A percentile compares a stretch with the other conserved stretches of the same genome.
Conservation (phyloP, 2,113 vertebrate genomes). For the Tretioscincus oriximinensis region DNA sequence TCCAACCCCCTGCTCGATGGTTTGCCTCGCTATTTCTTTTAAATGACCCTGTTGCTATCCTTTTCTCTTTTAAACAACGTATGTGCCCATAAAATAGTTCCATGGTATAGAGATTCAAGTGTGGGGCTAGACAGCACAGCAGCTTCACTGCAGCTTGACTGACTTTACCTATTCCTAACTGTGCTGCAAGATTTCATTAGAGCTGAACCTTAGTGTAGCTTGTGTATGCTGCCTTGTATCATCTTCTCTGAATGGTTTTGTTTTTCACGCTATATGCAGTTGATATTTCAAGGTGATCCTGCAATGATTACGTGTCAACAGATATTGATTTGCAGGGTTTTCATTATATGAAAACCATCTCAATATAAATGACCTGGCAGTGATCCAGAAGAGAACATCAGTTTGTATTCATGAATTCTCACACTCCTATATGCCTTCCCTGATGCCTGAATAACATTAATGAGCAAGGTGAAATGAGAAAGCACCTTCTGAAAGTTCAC, state of each 20-base stretch:
- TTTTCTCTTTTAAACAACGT: background rate
- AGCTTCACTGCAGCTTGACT: constrained; percentile 1
- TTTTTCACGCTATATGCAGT: constrained; percentile 12
- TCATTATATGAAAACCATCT: constrained; percentile 55
- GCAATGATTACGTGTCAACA: constrained; percentile 32
- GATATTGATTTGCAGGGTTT: constrained; percentile 37
- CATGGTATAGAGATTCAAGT: background rate
- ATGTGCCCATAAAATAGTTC: background rate
- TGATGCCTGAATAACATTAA: constrained; percentile 46
- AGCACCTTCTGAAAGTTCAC: constrained; percentile 54
- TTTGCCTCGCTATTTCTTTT: too few species aligned
- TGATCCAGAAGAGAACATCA: constrained; percentile 38
- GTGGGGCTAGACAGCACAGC: background rate
- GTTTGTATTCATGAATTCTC: constrained; percentile 50
- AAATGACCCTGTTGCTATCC: background rate
- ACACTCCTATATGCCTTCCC: constrained; percentile 25
- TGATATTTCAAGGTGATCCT: constrained; percentile 19
- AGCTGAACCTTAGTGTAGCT: constrained; percentile 25
- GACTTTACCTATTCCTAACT: background rate
- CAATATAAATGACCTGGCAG: constrained; percentile 40
- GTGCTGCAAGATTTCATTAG: constrained; percentile 23
- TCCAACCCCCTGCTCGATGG: too few species aligned
- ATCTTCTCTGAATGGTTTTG: constrained; percentile 22
- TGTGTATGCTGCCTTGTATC: background rate
- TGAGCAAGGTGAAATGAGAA: constrained; percentile 39